These are phyloP conservation scores for Theristicus caerulescens DNA, from an alignment of 2,113 vertebrate species.

Conservation along the genomic window DNA sequence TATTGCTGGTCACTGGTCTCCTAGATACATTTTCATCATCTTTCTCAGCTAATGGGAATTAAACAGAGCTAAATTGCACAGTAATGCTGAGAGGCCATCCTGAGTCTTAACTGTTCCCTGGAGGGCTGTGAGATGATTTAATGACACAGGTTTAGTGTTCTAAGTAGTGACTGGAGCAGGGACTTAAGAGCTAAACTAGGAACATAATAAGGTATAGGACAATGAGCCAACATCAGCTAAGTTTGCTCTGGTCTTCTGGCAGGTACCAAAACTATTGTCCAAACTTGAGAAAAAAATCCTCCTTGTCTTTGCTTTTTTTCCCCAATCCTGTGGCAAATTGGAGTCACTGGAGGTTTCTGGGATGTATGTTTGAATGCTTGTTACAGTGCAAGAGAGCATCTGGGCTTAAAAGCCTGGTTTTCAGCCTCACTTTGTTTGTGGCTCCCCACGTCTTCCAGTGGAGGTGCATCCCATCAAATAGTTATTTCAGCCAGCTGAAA, in stretches of 20 bases:
- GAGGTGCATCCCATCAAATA: neutral
- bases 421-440: neutral
- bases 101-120: neutral
- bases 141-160: neutral
- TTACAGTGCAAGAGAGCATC: neutral
- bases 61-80: conserved; percentile 13
- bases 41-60: conserved; percentile 24
- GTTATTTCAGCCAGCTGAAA: neutral
- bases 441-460: neutral
- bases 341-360: neutral
- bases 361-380: neutral
- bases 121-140: conserved; percentile 13
- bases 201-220: neutral
- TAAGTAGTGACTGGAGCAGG: neutral
- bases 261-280: neutral
- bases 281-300: neutral
- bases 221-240: neutral
- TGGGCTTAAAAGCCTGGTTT: neutral
- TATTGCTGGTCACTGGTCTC: neutral
- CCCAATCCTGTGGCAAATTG: neutral
- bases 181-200: conserved; percentile 16
- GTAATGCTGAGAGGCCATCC: neutral
- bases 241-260: neutral
- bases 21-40: conserved; percentile 16
- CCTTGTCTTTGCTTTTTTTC: neutral